Conservation (phyloP, 23 tunicate genomes). For the Phallusia fumigata region DNA sequence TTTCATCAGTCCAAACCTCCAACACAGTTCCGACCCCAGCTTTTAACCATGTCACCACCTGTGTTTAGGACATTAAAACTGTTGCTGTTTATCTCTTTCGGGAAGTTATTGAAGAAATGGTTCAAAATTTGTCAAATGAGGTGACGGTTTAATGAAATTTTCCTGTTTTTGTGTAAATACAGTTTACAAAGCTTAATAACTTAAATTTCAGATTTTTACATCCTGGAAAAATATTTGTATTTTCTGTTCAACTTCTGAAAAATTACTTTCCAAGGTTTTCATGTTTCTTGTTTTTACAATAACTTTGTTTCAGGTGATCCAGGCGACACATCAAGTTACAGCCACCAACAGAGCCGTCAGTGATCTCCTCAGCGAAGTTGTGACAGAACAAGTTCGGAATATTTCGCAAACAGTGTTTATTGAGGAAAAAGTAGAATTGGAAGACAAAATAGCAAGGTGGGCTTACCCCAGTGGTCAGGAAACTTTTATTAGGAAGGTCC, state of each 20-base stretch:
- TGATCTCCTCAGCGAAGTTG: constrained; percentile 20
- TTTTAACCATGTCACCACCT: no score
- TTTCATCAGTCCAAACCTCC: background rate
- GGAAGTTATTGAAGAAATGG: constrained; percentile 60
- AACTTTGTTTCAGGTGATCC: constrained; percentile 1
- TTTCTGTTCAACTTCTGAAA: background rate
- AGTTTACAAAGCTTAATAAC: no score
- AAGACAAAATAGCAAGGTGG: constrained; percentile 12
- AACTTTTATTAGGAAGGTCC: no score
- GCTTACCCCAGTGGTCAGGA: no score
- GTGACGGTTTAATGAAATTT: constrained; percentile 2
- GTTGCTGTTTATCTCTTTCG: constrained; percentile 48
- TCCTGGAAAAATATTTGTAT: no score
- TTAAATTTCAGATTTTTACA: no score
- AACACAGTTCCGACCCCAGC: no score
- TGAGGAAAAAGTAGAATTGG: background rate
- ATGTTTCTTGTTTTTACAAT: background rate
- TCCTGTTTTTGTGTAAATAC: background rate
- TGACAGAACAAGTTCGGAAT: background rate
- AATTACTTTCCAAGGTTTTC: background rate
- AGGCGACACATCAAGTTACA: constrained; percentile 4
- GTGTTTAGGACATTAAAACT: constrained; percentile 35
- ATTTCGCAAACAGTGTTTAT: background rate
- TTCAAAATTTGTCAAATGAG: constrained; percentile 16
- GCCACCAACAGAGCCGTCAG: background rate